Evolutionary conservation across 2,113 vertebrate species (phyloP).

Genomic region (Grantiella picta): DNA sequence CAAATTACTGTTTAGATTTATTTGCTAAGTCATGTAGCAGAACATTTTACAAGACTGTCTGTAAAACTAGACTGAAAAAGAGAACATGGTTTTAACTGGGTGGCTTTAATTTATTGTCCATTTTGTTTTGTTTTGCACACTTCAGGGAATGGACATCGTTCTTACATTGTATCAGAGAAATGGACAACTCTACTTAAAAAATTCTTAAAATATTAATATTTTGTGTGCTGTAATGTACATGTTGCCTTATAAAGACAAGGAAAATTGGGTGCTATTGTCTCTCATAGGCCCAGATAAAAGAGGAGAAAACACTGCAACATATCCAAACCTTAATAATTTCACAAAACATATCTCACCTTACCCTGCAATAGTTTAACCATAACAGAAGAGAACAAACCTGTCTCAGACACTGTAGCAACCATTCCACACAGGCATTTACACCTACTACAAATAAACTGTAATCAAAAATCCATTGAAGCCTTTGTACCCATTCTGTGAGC

Average conservation of each 20-base stretch:
- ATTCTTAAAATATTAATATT: not conserved
- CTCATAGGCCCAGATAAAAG: not conserved
- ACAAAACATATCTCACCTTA: not conserved
- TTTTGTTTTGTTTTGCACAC: not conserved
- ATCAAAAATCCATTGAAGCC: not conserved
- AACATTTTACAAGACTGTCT: not conserved
- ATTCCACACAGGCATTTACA: not conserved
- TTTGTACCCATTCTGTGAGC: not conserved
- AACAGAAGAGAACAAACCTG: not conserved
- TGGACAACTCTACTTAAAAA: accelerated
- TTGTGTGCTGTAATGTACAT: not conserved
- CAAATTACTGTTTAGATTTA: constrained; percentile 5
- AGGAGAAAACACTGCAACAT: not conserved
- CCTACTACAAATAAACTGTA: not conserved
- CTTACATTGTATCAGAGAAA: not conserved
- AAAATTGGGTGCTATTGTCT: not conserved
- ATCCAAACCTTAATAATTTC: not conserved
- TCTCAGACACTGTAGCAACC: not conserved
- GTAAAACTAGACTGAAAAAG: not conserved
- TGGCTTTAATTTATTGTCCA: not conserved
- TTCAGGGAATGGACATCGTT: not conserved
- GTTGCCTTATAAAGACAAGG: not conserved
- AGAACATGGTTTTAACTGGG: not conserved
- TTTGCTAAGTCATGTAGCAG: not conserved
- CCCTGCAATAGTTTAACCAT: not conserved